Evolutionary conservation across 2,113 vertebrate species (phyloP).

Genomic region (Elephas maximus): DNA sequence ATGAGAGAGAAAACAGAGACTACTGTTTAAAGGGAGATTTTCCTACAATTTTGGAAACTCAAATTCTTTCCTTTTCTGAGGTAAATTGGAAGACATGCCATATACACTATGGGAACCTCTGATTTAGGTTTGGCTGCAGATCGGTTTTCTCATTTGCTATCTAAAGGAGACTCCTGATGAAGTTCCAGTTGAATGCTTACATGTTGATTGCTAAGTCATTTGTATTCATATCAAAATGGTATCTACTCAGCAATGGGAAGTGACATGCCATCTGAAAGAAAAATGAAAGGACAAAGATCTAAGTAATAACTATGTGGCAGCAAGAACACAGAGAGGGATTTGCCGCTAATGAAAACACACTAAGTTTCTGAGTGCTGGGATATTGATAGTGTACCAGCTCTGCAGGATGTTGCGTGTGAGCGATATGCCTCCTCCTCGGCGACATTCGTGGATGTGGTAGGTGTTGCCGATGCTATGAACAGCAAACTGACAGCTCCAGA

Average conservation of each 20-base stretch:
- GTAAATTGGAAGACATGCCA: slow-evolving; percentile 82
- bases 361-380: neutral
- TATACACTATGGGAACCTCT: slow-evolving; percentile 83
- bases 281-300: slow-evolving; percentile 77
- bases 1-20: slow-evolving; percentile 57
- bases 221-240: slow-evolving; percentile 70
- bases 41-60: slow-evolving; percentile 70
- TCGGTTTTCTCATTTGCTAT: slow-evolving; percentile 79
- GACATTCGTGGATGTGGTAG: slow-evolving; percentile 91
- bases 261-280: slow-evolving; percentile 81
- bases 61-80: slow-evolving; percentile 62
- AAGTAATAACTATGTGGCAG: slow-evolving; percentile 67
- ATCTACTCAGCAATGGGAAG: slow-evolving; percentile 79
- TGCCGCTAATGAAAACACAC: slow-evolving; percentile 29
- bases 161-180: slow-evolving; percentile 79
- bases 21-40: slow-evolving; percentile 67
- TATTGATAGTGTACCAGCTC: neutral
- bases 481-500: neutral
- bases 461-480: slow-evolving; percentile 43
- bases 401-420: slow-evolving; percentile 87
- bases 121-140: slow-evolving; percentile 82
- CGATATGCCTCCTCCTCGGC: slow-evolving; percentile 83
- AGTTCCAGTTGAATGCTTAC: slow-evolving; percentile 78
- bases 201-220: slow-evolving; percentile 82
- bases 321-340: neutral